Evolutionary conservation across 2,113 vertebrate genomes (phyloP).

Genomic region (Chaetura pelagica): DNA sequence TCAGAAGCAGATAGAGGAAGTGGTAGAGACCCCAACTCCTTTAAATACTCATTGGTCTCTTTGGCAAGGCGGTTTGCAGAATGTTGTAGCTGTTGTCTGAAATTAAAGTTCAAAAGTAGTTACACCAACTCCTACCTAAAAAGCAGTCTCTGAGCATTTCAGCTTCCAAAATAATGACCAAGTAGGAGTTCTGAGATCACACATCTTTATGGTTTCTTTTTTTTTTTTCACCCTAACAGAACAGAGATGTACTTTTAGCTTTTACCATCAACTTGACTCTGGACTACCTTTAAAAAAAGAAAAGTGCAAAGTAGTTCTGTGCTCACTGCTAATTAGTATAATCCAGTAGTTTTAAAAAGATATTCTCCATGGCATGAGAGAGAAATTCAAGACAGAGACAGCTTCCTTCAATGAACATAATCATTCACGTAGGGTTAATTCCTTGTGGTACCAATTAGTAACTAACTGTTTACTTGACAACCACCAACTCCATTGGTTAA

Average conservation of each 20-base stretch:
- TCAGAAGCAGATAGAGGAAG: conserved; percentile 85
- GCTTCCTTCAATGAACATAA: neutral
- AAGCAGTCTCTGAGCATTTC: neutral
- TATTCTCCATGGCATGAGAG: neutral
- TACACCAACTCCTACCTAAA: neutral
- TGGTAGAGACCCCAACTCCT: conserved; percentile 88
- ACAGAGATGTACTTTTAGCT: neutral
- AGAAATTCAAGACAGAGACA: neutral
- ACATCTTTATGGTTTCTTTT: neutral
- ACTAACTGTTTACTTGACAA: neutral
- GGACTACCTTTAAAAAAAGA: neutral
- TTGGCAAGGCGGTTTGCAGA: conserved; percentile 93
- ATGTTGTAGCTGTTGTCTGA: conserved; percentile 92
- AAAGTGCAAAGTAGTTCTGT: neutral
- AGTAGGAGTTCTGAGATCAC: neutral
- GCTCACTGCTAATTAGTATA: neutral
- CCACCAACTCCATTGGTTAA: neutral
- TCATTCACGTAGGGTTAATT: neutral
- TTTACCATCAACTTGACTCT: neutral
- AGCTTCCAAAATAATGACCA: neutral
- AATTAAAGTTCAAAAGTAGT: neutral
- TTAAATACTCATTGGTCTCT: conserved; percentile 94
- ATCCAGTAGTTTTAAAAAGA: neutral
- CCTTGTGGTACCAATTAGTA: neutral
- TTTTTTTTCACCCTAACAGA: neutral